Conservation (phyloP, 2,113 vertebrate genomes). For the Arenaria interpres region DNA sequence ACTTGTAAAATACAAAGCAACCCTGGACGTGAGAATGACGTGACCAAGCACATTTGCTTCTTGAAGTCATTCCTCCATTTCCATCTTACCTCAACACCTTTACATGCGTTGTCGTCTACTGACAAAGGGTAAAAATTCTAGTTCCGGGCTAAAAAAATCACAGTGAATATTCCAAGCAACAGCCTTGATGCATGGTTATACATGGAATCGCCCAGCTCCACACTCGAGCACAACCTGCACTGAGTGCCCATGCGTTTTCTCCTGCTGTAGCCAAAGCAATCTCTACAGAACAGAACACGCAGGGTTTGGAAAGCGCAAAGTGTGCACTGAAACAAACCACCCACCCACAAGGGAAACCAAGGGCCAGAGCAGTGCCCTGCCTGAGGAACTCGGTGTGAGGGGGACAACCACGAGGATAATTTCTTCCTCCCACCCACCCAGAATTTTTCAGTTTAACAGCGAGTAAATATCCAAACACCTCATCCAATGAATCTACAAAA, state of each 20-base stretch:
- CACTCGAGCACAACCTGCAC: not conserved
- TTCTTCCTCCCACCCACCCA: not conserved
- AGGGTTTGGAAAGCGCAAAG: not conserved
- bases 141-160: not conserved
- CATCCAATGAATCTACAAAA: not conserved
- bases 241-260: not conserved
- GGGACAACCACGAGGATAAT: not conserved
- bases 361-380: not conserved
- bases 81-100: not conserved
- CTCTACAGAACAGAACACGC: not conserved
- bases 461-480: not conserved
- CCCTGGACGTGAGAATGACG: not conserved
- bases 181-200: not conserved
- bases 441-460: not conserved
- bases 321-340: not conserved
- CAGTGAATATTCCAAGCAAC: not conserved
- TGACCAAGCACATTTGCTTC: not conserved
- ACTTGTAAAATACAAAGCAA: not conserved
- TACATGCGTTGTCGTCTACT: not conserved
- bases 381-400: not conserved
- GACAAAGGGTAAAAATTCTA: not conserved
- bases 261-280: not conserved
- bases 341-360: not conserved
- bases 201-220: not conserved
- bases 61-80: not conserved